Evolutionary conservation across 2,888 invertebrate genomes (phyloP).

Genomic region (Stomorhina lunata): DNA sequence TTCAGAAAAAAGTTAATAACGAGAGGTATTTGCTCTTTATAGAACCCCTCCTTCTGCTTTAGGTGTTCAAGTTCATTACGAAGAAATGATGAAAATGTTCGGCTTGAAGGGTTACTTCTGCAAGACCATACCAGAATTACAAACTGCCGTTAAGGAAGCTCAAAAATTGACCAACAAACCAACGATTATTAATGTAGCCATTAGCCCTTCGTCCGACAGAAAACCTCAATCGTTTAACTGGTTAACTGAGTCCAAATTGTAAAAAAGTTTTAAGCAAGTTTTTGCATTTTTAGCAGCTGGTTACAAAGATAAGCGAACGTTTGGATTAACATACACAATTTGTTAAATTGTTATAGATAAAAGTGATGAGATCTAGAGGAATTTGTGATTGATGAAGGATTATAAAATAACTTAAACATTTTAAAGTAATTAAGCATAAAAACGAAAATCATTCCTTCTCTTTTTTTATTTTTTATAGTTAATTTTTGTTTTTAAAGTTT

Average conservation of each 20-base stretch:
- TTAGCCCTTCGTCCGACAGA: slow-evolving; percentile 92
- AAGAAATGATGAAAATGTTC: slow-evolving; percentile 93
- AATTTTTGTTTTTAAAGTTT: slow-evolving; percentile 66
- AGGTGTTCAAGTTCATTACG: slow-evolving; percentile 90
- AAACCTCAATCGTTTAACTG: slow-evolving; percentile 95
- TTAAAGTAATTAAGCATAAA: slow-evolving; percentile 12
- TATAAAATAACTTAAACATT: neutral
- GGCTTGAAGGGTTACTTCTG: slow-evolving; percentile 90
- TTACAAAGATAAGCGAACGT: neutral
- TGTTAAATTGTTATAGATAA: slow-evolving; percentile 15
- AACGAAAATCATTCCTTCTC: slow-evolving; percentile 52
- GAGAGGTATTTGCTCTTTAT: too few relatives aligned
- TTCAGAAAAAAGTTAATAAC: neutral
- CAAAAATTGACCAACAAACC: slow-evolving; percentile 87
- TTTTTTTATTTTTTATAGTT: slow-evolving; percentile 24
- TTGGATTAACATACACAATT: neutral
- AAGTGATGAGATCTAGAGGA: slow-evolving; percentile 1
- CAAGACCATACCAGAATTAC: slow-evolving; percentile 87
- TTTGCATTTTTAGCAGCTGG: neutral
- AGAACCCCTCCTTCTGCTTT: slow-evolving; percentile 93
- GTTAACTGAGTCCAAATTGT: slow-evolving; percentile 95
- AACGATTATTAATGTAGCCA: slow-evolving; percentile 93
- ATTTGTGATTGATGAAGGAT: slow-evolving; percentile 33
- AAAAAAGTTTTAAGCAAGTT: slow-evolving; percentile 74
- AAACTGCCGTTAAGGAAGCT: slow-evolving; percentile 85